phyloP scores from a whole-genome alignment of 92 coral and sea anemone species.

The Epizoanthus rinbou region DNA sequence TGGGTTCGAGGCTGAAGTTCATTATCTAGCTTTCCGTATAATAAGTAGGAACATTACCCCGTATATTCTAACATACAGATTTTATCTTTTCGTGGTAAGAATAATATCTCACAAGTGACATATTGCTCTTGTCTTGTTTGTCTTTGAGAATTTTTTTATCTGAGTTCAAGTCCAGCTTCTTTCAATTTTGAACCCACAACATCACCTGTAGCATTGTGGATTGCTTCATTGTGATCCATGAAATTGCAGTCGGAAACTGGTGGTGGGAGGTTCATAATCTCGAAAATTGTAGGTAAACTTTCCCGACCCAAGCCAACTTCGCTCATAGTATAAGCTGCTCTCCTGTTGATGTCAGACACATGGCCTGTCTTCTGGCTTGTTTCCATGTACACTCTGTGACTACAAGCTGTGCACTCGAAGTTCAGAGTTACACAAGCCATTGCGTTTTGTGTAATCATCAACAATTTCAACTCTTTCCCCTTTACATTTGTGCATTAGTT shows the following conservation, averaged over 20 bases:
- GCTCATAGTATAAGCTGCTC: constrained; percentile 39
- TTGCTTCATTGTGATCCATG: constrained; percentile 38
- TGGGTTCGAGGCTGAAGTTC: no score
- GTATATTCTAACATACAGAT: no score
- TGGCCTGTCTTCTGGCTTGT: constrained; percentile 22
- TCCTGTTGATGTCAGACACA: constrained; percentile 34
- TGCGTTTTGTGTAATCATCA: constrained; percentile 46
- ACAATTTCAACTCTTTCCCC: constrained; percentile 20
- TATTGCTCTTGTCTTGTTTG: no score
- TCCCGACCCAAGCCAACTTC: constrained; percentile 51
- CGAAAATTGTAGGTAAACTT: constrained; percentile 46
- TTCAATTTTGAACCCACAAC: not conserved
- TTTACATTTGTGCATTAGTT: constrained; percentile 37
- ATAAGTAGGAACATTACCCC: no score
- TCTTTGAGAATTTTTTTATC: no score
- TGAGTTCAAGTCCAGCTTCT: no score
- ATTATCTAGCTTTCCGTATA: no score
- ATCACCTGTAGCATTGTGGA: constrained; percentile 24
- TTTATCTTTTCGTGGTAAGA: no score
- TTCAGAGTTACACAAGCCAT: constrained; percentile 43
- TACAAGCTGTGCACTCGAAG: constrained; percentile 42
- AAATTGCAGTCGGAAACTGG: constrained; percentile 43
- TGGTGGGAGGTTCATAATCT: constrained; percentile 39
- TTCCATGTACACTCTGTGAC: constrained; percentile 49
- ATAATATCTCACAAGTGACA: no score